Evolutionary conservation across 2,888 invertebrate species (phyloP), one percentile per base, ranked within the genome.

Genomic region (Metellina segmentata): DNA sequence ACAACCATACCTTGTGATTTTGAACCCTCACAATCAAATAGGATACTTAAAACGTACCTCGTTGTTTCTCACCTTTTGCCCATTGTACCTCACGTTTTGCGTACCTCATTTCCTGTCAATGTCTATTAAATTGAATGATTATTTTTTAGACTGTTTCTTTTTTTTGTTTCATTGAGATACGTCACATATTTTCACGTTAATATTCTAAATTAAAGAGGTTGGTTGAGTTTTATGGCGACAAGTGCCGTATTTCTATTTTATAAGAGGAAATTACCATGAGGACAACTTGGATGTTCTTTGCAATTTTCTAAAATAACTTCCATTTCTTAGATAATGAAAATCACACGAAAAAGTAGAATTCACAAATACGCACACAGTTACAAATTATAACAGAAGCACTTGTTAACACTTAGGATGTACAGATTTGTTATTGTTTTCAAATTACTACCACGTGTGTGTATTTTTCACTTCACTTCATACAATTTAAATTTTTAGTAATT

Each of bases 261-360:
- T 0, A 16, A 11, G 9, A 11, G 51, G 11, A 20, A 81, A 19
- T 77, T 78, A 92, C 92, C 92, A 92, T 92, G 92, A 9, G 92
- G 92, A 51, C 92, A 92, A 11, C 51, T 53, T 13, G 92, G 92
- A 69, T 89, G 71, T 20, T 85, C 71, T 74, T 83, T 79, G n/a
- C 51, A 49, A 74, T 83, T 61, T 61, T 87, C 53, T n/a, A 53
- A 7, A 72, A 91, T 83, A 74, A 91, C 87, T 71, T 88, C 87
- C 91, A 88, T 88, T 4, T 34, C 34, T n/a, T 34, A 34, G 34
- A 34, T 2, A 34, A 34, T 34, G 1, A 34, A 34, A 34, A 34
- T 4, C 34, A 34, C 34, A 34, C 4, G 34, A 34, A 34, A 34
- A 34, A 34, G 34, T 34, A 34, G 34, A 34, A 34, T 34, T 34